Evolutionary conservation across 2,888 invertebrate genomes (phyloP).

Genomic region (Callimorpha dominula): DNA sequence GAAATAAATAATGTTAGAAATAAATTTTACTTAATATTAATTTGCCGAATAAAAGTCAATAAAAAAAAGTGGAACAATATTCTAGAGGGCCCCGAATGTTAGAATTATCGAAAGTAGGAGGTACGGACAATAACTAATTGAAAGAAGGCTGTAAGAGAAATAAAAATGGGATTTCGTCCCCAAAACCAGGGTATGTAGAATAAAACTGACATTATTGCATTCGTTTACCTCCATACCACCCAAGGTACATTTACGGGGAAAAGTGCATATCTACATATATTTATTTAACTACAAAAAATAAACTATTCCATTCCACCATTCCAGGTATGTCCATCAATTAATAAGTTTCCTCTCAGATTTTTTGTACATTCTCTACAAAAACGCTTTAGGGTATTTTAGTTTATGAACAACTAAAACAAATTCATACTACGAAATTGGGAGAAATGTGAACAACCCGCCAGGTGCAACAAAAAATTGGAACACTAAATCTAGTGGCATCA

Average conservation of each 20-base stretch:
- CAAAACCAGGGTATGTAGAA: constrained; percentile 82
- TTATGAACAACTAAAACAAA: no score
- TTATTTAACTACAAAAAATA: neutral
- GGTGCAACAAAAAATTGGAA: no score
- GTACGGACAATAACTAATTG: constrained; percentile 81
- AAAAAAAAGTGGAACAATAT: neutral
- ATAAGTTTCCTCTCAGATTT: no score
- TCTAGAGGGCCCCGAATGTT: constrained; percentile 43
- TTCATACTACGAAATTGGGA: no score
- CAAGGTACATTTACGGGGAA: constrained; percentile 23
- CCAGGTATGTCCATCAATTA: no score
- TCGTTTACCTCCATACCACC: constrained; percentile 29
- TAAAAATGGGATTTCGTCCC: constrained; percentile 76
- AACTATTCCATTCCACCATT: no score
- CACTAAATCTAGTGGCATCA: no score
- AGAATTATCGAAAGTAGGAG: constrained; percentile 55
- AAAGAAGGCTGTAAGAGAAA: constrained; percentile 81
- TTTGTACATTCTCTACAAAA: no score
- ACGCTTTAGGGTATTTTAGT: no score
- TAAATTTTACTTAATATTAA: no score
- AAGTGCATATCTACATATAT: constrained; percentile 3
- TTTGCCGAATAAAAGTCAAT: neutral
- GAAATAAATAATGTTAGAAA: no score
- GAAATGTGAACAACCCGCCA: no score
- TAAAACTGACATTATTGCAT: constrained; percentile 65